These are phyloP conservation scores for Wasmannia auropunctata DNA, from an alignment of 1,140 invertebrate genomes.

Conservation along the genomic window DNA sequence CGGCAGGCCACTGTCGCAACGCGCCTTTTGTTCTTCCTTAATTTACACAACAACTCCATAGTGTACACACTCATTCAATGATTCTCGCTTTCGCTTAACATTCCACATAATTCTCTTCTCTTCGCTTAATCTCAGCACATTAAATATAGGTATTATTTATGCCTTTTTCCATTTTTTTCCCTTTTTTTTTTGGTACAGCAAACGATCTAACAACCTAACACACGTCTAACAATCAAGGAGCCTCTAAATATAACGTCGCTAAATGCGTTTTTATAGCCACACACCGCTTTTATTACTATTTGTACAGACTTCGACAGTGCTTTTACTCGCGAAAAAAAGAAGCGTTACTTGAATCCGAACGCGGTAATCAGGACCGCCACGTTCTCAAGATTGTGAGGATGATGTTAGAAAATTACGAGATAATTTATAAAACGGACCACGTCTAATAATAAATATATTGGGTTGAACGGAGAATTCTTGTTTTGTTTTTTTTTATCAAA, in stretches of 20 bases:
- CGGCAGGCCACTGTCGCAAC: neutral
- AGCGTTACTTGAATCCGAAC: constrained; percentile 15
- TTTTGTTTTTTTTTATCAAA: too few relatives aligned
- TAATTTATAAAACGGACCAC: neutral
- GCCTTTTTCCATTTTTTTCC: constrained; percentile 10
- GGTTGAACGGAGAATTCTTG: too few relatives aligned
- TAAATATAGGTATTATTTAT: constrained; percentile 63
- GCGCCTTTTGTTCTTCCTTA: neutral
- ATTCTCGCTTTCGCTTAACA: constrained; percentile 67
- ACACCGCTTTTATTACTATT: constrained; percentile 55
- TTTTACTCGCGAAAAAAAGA: constrained; percentile 22
- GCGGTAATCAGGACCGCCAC: constrained; percentile 4
- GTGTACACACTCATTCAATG: constrained; percentile 66
- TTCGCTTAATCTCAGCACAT: constrained; percentile 64
- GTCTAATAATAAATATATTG: neutral
- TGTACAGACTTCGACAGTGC: constrained; percentile 64
- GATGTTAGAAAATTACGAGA: neutral
- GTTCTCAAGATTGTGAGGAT: neutral
- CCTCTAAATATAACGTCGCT: constrained; percentile 70
- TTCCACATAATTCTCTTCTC: constrained; percentile 66
- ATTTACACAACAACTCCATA: constrained; percentile 69
- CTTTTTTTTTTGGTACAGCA: constrained; percentile 69
- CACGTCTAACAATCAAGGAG: constrained; percentile 72
- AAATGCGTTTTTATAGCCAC: constrained; percentile 67
- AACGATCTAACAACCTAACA: constrained; percentile 68